These are phyloP conservation scores for Rutilus rutilus DNA, from an alignment of 2,113 vertebrate species.

Conservation along the genomic window DNA sequence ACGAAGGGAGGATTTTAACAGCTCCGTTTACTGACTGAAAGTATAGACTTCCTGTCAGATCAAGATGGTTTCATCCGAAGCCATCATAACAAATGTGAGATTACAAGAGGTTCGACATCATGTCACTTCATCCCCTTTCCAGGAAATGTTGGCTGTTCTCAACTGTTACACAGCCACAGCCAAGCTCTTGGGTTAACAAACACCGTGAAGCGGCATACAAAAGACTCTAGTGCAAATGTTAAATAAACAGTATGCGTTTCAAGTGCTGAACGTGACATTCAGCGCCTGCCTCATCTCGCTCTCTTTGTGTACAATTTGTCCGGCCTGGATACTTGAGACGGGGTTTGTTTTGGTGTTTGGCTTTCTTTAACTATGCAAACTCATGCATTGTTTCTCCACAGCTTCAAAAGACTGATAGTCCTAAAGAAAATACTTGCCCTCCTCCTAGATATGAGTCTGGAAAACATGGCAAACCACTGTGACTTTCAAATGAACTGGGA, in stretches of 20 bases:
- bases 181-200: constrained; percentile 34
- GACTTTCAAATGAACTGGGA: constrained; percentile 32
- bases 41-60: constrained; percentile 36
- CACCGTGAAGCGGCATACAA: constrained; percentile 37
- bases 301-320: constrained; percentile 12
- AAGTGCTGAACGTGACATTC: constrained; percentile 23
- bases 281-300: constrained; percentile 20
- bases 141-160: constrained; percentile 46
- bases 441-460: constrained; percentile 27
- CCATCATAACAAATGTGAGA: constrained; percentile 49
- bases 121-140: constrained; percentile 49
- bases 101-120: constrained; percentile 38
- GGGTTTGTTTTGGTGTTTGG: constrained; percentile 49
- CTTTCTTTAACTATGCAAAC: constrained; percentile 56
- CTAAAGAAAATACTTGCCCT: constrained; percentile 6
- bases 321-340: constrained; percentile 1
- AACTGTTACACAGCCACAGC: constrained; percentile 33
- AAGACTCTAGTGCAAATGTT: constrained; percentile 25
- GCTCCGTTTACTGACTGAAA: constrained; percentile 41
- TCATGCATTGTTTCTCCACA: constrained; percentile 30
- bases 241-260: constrained; percentile 20
- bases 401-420: constrained; percentile 4
- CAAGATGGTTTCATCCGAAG: constrained; percentile 35
- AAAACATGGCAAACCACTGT: constrained; percentile 31
- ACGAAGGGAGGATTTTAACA: constrained; percentile 39